phyloP scores from a whole-genome alignment of 2,888 invertebrate species.

The Willowsia nigromaculata region DNA sequence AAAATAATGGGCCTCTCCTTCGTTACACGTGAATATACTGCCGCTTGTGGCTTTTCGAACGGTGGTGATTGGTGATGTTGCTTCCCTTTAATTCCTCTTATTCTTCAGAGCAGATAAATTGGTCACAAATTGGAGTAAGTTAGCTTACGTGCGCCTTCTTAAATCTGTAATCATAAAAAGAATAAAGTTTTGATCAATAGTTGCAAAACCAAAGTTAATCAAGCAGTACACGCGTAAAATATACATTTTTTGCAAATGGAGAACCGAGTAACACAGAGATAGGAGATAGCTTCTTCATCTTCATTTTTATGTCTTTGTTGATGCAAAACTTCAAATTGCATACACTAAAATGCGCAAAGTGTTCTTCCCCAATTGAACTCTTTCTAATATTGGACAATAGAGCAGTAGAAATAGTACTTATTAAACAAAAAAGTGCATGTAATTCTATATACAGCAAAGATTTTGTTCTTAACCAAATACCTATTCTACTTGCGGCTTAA shows the following conservation, averaged over 20 bases:
- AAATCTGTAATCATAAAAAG: background rate
- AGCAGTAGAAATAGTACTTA: no score
- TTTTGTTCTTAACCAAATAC: background rate
- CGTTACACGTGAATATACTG: background rate
- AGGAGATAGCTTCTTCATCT: no score
- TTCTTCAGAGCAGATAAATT: background rate
- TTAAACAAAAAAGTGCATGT: background rate
- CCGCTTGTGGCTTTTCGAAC: slow-evolving; percentile 13
- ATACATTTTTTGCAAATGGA: background rate
- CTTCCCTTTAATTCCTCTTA: background rate
- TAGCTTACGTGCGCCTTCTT: background rate
- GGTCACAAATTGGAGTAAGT: background rate
- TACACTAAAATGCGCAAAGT: no score
- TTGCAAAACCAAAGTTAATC: background rate
- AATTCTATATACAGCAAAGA: background rate
- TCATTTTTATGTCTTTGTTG: no score
- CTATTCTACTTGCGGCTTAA: background rate
- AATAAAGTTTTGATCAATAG: background rate
- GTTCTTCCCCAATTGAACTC: no score
- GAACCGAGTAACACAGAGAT: no score
- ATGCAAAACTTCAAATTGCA: no score
- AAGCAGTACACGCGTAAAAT: background rate
- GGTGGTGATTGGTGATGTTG: background rate
- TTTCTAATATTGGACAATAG: no score
- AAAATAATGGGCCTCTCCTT: slow-evolving; percentile 7